Conservation (phyloP, 2,113 vertebrate species). For the Pterocles gutturalis region DNA sequence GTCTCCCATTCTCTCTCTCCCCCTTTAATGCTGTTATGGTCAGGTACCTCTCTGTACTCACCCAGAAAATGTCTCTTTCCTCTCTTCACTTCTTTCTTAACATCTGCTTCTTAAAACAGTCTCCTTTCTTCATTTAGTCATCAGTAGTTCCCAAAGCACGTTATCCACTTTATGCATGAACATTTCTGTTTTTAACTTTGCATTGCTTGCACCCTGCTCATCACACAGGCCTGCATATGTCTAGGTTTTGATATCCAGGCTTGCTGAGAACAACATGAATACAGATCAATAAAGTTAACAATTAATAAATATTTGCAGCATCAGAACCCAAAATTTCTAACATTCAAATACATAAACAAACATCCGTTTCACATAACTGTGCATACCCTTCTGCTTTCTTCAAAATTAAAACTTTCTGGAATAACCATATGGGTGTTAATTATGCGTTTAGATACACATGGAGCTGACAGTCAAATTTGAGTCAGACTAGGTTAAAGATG, state of each 20-base stretch:
- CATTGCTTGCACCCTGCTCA: neutral
- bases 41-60: neutral
- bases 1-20: neutral
- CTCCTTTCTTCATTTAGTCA: neutral
- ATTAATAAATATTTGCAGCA: neutral
- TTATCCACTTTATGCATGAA: neutral
- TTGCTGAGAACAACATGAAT: neutral
- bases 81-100: neutral
- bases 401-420: neutral
- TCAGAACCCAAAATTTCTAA: neutral
- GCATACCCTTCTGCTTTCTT: neutral
- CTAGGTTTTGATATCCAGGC: neutral
- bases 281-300: neutral
- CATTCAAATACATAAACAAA: neutral
- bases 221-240: too few relatives aligned
- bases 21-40: neutral
- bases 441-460: neutral
- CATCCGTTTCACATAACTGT: neutral
- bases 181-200: neutral
- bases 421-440: neutral
- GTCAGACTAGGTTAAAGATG: neutral
- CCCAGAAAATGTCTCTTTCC: neutral
- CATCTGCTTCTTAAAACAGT: neutral
- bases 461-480: neutral
- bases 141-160: neutral